Conservation (phyloP, 2,888 invertebrate species). For the Aleiodes leptofemur region DNA sequence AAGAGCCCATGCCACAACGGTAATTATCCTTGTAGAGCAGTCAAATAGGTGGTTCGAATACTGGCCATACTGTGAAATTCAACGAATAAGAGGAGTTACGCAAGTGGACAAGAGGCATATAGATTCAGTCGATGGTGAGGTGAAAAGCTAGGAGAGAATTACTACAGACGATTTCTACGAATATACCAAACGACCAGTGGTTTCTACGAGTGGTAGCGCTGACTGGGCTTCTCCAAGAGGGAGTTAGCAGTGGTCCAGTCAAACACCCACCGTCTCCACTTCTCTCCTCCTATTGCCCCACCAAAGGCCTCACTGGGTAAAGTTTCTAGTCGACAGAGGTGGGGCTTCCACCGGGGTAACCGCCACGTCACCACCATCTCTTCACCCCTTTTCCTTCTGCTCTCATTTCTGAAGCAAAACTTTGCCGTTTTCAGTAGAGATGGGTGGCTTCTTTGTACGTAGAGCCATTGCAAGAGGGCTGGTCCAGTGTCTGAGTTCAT, state of each 20-base stretch:
- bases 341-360: constrained; percentile 53
- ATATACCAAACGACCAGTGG: constrained; percentile 42
- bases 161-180: constrained; percentile 33
- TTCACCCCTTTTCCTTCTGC: constrained; percentile 44
- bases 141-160: constrained; percentile 28
- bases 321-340: constrained; percentile 62
- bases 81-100: constrained; percentile 27
- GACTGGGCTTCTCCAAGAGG: constrained; percentile 66
- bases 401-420: constrained; percentile 26
- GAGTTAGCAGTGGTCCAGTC: constrained; percentile 65
- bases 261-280: constrained; percentile 57
- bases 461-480: constrained; percentile 57
- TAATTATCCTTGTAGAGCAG: constrained; percentile 65
- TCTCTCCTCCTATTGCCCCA: constrained; percentile 41
- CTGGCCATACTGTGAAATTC: constrained; percentile 14
- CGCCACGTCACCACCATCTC: constrained; percentile 48
- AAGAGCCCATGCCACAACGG: constrained; percentile 65
- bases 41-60: constrained; percentile 32
- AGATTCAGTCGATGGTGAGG: constrained; percentile 15
- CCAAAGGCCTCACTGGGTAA: constrained; percentile 63
- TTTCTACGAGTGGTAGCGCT: constrained; percentile 56
- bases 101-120: constrained; percentile 24
- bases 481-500: constrained; percentile 20
- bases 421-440: constrained; percentile 38
- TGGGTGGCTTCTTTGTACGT: constrained; percentile 60